Conservation (phyloP, 2,113 vertebrate genomes). For the Dicaeum eximium region DNA sequence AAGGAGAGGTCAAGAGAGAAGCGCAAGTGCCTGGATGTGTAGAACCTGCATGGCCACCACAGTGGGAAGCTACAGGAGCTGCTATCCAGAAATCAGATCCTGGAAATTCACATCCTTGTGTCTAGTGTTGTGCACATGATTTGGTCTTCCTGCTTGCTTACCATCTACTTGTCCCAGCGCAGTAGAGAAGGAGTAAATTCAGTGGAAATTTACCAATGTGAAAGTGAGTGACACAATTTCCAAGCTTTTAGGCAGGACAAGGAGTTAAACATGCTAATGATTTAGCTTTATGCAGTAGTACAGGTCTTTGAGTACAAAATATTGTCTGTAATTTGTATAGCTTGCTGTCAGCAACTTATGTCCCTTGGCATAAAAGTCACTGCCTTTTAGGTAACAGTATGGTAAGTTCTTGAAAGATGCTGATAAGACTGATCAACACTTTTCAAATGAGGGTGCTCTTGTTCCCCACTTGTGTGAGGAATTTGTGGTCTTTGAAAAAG, state of each 20-base stretch:
- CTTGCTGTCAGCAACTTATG: neutral
- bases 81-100: neutral
- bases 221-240: neutral
- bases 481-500: neutral
- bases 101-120: fast-evolving
- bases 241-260: neutral
- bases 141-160: neutral
- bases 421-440: neutral
- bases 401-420: neutral
- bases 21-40: neutral
- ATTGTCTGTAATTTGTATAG: neutral
- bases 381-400: neutral
- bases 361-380: neutral
- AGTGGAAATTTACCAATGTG: neutral
- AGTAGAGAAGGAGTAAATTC: neutral
- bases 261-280: neutral
- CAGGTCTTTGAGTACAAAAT: neutral
- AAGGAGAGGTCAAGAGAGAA: neutral
- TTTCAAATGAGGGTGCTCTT: neutral
- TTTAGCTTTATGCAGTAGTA: neutral
- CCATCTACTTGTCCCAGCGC: neutral
- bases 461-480: neutral
- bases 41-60: neutral
- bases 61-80: neutral
- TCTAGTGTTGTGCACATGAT: neutral